Percentiles rank a stretch among this genome's conserved stretches.
These are phyloP conservation scores for Alloplasta piceator DNA, from an alignment of 2,888 invertebrate genomes.

Conservation along the genomic window DNA sequence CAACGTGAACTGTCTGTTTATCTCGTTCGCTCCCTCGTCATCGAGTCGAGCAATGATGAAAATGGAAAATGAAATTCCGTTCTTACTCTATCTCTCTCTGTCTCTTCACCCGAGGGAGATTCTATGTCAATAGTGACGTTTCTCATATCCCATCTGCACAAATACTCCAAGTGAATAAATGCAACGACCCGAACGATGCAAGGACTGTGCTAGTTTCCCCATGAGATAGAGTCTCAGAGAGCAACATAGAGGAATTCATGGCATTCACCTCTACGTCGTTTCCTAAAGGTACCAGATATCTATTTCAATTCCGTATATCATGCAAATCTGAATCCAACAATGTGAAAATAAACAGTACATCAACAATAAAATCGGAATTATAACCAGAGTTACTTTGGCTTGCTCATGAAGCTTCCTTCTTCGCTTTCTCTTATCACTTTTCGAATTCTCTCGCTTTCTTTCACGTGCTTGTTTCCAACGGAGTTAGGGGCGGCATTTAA, in stretches of 20 bases:
- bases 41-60: constrained; percentile 23
- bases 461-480: constrained; percentile 72
- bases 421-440: constrained; percentile 33
- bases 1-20: no score
- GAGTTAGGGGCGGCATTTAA: constrained; percentile 76
- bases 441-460: constrained; percentile 49
- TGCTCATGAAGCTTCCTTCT: background rate
- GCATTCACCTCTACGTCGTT: no score
- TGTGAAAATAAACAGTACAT: no score
- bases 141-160: constrained; percentile 52
- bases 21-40: background rate
- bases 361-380: no score
- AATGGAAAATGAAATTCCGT: constrained; percentile 26
- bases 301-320: background rate
- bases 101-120: constrained; percentile 7
- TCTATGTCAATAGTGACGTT: constrained; percentile 48
- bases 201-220: no score
- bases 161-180: no score
- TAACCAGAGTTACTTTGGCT: no score
- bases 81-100: no score
- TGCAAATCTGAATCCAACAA: background rate
- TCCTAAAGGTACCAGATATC: no score
- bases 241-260: no score
- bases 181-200: no score
- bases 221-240: no score